Evolutionary conservation across 2,888 invertebrate species (phyloP).

Genomic region (Malthinus seriepunctatus): DNA sequence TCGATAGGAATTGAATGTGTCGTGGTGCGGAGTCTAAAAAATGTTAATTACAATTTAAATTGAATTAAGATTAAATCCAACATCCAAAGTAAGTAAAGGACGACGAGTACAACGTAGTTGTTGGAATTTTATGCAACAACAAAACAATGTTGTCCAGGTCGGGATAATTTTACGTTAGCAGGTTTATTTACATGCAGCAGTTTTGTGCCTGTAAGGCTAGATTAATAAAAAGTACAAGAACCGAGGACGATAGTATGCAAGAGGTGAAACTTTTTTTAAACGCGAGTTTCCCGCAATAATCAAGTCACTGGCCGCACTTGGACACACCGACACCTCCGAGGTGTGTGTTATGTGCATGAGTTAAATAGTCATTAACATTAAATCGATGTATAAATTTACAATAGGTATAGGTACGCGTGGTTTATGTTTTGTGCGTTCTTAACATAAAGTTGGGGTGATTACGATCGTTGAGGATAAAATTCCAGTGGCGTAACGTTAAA

Average conservation of each 20-base stretch:
- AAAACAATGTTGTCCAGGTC: constrained; percentile 21
- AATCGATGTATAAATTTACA: constrained; percentile 10
- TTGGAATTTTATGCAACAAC: constrained; percentile 14
- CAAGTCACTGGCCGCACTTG: constrained; percentile 22
- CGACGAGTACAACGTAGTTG: constrained; percentile 4
- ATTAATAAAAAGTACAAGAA: constrained; percentile 23
- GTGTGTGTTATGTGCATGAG: constrained; percentile 7
- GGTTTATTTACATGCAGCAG: constrained; percentile 26
- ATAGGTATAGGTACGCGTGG: neutral
- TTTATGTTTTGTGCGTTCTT: too few species aligned
- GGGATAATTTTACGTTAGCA: constrained; percentile 26
- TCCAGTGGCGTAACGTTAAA: neutral
- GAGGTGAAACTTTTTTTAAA: constrained; percentile 18
- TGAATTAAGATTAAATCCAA: too few species aligned
- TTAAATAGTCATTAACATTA: constrained; percentile 7
- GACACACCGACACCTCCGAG: constrained; percentile 21
- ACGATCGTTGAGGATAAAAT: neutral
- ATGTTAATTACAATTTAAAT: too few species aligned
- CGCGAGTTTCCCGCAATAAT: constrained; percentile 24
- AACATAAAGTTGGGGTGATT: too few species aligned
- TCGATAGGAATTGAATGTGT: too few species aligned
- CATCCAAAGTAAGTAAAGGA: too few species aligned
- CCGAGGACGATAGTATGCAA: constrained; percentile 20
- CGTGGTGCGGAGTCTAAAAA: too few species aligned
- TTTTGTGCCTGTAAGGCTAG: constrained; percentile 26